A percentile compares a stretch with the other conserved stretches of the same genome.
Evolutionary conservation across 2,888 invertebrate genomes (phyloP).

Genomic region (Chromoteleia sp.): DNA sequence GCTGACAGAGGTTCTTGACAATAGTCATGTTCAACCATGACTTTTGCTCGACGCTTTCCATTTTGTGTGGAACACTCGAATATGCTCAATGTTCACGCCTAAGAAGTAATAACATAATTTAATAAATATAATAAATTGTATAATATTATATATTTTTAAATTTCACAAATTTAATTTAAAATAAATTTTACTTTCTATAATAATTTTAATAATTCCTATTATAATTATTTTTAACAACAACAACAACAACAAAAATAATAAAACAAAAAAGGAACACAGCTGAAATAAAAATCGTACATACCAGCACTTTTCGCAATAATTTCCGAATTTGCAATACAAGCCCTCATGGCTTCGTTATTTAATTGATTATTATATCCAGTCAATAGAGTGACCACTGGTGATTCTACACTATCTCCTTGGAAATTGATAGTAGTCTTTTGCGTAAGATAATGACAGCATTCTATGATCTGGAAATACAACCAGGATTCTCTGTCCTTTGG

Average conservation of each 20-base stretch:
- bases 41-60: constrained; percentile 91
- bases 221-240: too few relatives aligned
- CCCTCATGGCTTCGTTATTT: constrained; percentile 82
- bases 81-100: constrained; percentile 93
- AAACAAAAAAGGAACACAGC: too few relatives aligned
- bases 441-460: constrained; percentile 92
- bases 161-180: too few relatives aligned
- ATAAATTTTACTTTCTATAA: too few relatives aligned
- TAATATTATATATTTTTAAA: too few relatives aligned
- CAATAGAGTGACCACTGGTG: constrained; percentile 90
- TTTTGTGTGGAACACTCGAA: constrained; percentile 93
- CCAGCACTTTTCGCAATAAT: constrained; percentile 91
- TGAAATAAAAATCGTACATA: constrained; percentile 72
- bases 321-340: constrained; percentile 86
- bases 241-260: too few relatives aligned
- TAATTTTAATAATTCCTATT: too few relatives aligned
- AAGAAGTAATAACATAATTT: constrained; percentile 66
- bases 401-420: constrained; percentile 84
- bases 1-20: constrained; percentile 23
- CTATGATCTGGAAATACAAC: constrained; percentile 92
- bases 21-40: constrained; percentile 86
- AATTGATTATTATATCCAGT: constrained; percentile 86
- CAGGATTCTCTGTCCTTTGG: constrained; percentile 90
- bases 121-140: too few relatives aligned
- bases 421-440: constrained; percentile 84